Evolutionary conservation across 2,113 vertebrate genomes (phyloP), one percentile per base, ranked within the genome.

Genomic region (Octodon degus): DNA sequence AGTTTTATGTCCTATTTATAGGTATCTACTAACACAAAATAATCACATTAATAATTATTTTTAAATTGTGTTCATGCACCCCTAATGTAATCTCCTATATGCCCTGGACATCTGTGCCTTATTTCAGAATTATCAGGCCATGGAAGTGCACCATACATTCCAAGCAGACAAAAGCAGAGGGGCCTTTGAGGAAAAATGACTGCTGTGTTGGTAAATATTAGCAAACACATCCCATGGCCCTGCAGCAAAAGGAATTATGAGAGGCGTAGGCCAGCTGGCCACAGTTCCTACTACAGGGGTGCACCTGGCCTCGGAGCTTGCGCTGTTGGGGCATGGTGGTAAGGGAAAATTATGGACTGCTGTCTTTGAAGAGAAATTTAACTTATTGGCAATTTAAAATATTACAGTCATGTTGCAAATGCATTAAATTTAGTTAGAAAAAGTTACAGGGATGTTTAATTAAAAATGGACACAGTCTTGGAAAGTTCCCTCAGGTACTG

Each of bases 371-470:
- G 76, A 81, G 34, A 76, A 94, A 65, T 88, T n/a, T 70, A 93
- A 91, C 20, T 76, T 43, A 27, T 2, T 77, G 58, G 10, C 50
- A 47, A 91, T 67, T 74, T 53, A 74, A 86, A 89, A 74, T 2
- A 43, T 20, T 60, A 62, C 32, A 60, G 16, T 72, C 87, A 62
- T 62, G 50, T 24, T 62, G 27, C 58, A 3, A 30, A 65, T 40
- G 55, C 20, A 25, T 62, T 95, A 67, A 12, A n/a, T 68, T 94
- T 50, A 89, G 43, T 62, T 88, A 86, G 22, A 47, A 95, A 96
- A 94, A 47, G 7, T 60, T 81, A 65, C 14, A 74, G n/a, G 30
- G 50, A 43, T 37, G 4, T 85, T 90, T 91, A 34, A 88, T 74
- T 25, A 77, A 89, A 89, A 89, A 72, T 3, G 43, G 40, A 14